These are phyloP conservation scores for Clunio marinus DNA, from an alignment of 2,888 invertebrate genomes.

Conservation along the genomic window DNA sequence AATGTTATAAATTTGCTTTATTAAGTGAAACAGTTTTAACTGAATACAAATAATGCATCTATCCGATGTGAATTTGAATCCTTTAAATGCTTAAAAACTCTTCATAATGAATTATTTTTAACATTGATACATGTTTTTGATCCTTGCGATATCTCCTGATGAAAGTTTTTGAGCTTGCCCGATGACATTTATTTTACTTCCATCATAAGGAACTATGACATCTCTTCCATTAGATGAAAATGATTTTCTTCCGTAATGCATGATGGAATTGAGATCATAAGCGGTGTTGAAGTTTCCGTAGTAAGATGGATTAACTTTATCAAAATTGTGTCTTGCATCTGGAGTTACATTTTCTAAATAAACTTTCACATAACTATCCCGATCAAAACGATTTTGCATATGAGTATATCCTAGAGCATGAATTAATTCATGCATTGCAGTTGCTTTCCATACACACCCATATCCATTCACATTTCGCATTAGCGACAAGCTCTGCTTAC, in stretches of 20 bases:
- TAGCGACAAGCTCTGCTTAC: not conserved
- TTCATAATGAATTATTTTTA: no score
- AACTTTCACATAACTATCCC: slow-evolving; percentile 63
- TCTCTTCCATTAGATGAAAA: slow-evolving; percentile 50
- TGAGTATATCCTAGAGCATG: slow-evolving; percentile 69
- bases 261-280: slow-evolving; percentile 60
- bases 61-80: no score
- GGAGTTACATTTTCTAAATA: slow-evolving; percentile 40
- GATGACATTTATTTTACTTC: not conserved
- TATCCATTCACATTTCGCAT: no score
- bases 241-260: slow-evolving; percentile 52
- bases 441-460: slow-evolving; percentile 44
- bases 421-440: slow-evolving; percentile 66
- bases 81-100: no score
- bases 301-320: not conserved
- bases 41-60: no score
- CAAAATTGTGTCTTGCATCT: not conserved
- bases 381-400: slow-evolving; percentile 66
- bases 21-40: no score
- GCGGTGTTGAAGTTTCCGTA: slow-evolving; percentile 54
- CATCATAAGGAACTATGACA: slow-evolving; percentile 47
- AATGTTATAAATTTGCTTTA: no score
- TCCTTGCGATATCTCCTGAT: not conserved
- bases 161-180: not conserved
- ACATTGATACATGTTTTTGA: slow-evolving; percentile 28